These are phyloP conservation scores for Potorous gilbertii DNA, from an alignment of 2,797 vertebrate species.

Conservation along the genomic window DNA sequence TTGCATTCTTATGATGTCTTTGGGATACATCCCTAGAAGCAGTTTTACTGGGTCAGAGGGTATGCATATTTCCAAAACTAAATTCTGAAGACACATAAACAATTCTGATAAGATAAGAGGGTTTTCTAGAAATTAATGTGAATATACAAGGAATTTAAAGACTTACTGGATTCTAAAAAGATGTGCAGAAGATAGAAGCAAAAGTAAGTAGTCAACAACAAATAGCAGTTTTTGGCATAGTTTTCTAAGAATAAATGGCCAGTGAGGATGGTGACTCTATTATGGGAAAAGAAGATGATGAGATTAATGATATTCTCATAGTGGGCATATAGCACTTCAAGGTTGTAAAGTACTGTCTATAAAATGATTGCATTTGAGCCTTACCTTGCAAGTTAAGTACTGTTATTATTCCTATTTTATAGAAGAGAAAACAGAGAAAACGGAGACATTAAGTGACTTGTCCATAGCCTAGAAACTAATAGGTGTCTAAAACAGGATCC, in stretches of 20 bases:
- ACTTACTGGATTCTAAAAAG: neutral
- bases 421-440: neutral
- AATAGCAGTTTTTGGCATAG: neutral
- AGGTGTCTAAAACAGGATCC: neutral
- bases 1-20: too few species aligned
- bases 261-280: neutral
- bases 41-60: too few species aligned
- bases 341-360: neutral
- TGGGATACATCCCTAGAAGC: too few species aligned
- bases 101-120: neutral
- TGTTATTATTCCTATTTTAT: neutral
- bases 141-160: neutral
- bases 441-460: neutral
- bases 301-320: neutral
- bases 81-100: neutral
- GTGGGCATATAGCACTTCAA: neutral
- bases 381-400: neutral
- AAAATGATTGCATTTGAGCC: neutral
- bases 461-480: neutral
- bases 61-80: neutral
- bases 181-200: neutral
- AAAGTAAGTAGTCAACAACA: neutral
- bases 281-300: neutral
- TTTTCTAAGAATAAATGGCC: neutral
- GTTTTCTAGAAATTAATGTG: neutral